A percentile compares a stretch with the other conserved stretches of the same genome.
phyloP scores from a whole-genome alignment of 1,140 invertebrate genomes.

The Periplaneta americana region DNA sequence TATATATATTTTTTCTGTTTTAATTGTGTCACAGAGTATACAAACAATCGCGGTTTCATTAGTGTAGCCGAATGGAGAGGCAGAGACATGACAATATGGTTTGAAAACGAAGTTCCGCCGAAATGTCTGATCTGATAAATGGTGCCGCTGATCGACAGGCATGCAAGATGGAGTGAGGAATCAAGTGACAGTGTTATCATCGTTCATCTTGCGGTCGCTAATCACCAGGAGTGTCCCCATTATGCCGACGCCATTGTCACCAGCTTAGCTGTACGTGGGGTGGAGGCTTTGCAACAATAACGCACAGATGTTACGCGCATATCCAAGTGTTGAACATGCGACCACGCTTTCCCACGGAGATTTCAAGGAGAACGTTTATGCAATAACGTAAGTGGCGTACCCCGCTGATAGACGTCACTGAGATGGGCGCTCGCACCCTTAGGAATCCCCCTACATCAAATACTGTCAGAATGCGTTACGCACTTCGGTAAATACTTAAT shows the following conservation, averaged over 20 bases:
- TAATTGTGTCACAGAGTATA: too few relatives aligned
- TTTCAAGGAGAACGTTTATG: neutral
- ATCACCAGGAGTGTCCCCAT: neutral
- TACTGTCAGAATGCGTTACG: too few relatives aligned
- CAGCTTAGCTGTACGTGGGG: neutral
- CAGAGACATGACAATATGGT: too few relatives aligned
- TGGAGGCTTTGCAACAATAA: neutral
- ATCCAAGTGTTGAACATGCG: neutral
- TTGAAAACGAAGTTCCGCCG: too few relatives aligned
- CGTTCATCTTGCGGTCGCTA: neutral
- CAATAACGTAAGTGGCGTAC: neutral
- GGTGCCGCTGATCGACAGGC: too few relatives aligned
- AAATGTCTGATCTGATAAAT: too few relatives aligned
- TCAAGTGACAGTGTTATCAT: neutral
- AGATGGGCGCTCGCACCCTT: neutral
- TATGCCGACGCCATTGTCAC: neutral
- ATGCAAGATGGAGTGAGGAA: too few relatives aligned
- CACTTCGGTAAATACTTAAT: too few relatives aligned
- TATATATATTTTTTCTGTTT: too few relatives aligned
- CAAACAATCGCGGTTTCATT: too few relatives aligned
- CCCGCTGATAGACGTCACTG: neutral
- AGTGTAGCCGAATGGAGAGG: too few relatives aligned
- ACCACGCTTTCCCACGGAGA: neutral
- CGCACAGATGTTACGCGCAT: neutral
- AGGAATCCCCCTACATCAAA: too few relatives aligned